Evolutionary conservation across 2,888 invertebrate genomes (phyloP).

Genomic region (Drosophila fulvimacula): DNA sequence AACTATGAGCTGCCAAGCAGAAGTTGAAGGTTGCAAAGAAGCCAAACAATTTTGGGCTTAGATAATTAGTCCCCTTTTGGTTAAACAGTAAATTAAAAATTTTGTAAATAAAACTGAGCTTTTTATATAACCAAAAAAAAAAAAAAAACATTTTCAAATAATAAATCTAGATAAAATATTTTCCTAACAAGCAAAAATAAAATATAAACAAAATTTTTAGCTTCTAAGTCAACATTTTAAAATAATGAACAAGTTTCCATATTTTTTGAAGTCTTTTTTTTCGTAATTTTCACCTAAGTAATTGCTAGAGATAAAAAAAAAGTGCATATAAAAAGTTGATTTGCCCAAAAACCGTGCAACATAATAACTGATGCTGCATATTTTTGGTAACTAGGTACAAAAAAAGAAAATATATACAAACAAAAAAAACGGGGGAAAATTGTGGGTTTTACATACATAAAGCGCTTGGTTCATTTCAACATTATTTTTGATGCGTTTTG

Average conservation of each 20-base stretch:
- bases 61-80: too few relatives aligned
- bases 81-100: too few relatives aligned
- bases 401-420: background rate
- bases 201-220: background rate
- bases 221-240: conserved; percentile 1
- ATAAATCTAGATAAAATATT: background rate
- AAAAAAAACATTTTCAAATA: background rate
- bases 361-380: conserved; percentile 15
- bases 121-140: too few relatives aligned
- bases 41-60: background rate
- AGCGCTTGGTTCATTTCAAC: conserved; percentile 32
- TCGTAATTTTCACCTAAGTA: background rate
- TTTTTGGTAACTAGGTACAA: conserved; percentile 16
- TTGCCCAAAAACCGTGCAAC: background rate
- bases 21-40: background rate
- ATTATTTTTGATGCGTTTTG: conserved; percentile 11
- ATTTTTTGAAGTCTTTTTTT: background rate
- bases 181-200: background rate
- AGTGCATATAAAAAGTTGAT: background rate
- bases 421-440: conserved; percentile 11
- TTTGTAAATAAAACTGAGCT: too few relatives aligned
- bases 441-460: conserved; percentile 23
- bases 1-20: background rate
- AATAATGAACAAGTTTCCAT: conserved; percentile 1
- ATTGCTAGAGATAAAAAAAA: background rate